A percentile compares a stretch with the other conserved stretches of the same genome.
Evolutionary conservation across 2,888 invertebrate genomes (phyloP).

Genomic region (Cylindroiulus punctatus): DNA sequence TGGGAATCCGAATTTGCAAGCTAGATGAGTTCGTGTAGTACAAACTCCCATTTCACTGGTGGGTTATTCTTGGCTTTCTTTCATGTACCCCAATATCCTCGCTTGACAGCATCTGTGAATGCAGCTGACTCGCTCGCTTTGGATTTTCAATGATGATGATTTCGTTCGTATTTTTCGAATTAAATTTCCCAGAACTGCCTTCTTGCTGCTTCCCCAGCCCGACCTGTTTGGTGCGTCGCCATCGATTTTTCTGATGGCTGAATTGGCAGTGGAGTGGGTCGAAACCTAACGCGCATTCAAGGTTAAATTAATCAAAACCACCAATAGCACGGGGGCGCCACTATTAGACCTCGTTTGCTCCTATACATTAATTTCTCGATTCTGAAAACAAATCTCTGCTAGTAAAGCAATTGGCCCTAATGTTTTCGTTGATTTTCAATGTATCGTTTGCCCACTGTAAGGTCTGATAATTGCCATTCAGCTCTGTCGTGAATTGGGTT

Average conservation of each 20-base stretch:
- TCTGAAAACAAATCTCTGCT: not conserved
- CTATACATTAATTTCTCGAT: not conserved
- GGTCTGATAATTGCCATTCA: not conserved
- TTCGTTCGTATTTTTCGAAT: not conserved
- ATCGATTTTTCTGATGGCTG: constrained; percentile 43
- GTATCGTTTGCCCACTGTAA: not conserved
- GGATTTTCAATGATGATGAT: constrained; percentile 5
- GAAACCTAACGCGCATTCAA: constrained; percentile 34
- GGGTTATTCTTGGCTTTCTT: not conserved
- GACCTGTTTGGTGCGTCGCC: constrained; percentile 7
- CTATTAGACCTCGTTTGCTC: constrained; percentile 4
- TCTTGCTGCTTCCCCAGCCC: not conserved
- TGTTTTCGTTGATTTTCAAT: constrained; percentile 26
- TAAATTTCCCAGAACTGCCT: not conserved
- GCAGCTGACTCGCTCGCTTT: not conserved
- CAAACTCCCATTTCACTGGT: not conserved
- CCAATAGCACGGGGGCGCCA: constrained; percentile 13
- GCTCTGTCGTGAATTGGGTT: too few relatives aligned
- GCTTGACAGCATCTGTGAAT: not conserved
- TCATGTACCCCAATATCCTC: not conserved
- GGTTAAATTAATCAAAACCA: constrained; percentile 20
- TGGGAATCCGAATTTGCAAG: too few relatives aligned
- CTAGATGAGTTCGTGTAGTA: too few relatives aligned
- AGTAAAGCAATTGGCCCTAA: not conserved
- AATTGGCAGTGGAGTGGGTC: constrained; percentile 24